Conservation (phyloP, 1,140 invertebrate species). For the Drosophila nasuta region DNA sequence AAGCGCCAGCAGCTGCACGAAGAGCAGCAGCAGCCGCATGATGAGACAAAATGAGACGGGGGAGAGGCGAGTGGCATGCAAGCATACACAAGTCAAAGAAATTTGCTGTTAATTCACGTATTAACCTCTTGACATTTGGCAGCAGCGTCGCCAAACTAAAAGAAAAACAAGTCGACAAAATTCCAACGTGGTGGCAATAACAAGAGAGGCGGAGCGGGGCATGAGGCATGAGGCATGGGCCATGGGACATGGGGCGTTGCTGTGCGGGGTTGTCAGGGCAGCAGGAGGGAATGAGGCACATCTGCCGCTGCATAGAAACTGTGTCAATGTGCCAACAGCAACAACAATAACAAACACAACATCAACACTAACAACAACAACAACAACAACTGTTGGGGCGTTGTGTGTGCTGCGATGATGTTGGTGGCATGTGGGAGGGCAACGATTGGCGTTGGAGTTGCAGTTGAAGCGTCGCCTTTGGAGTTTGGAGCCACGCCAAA, state of each 20-base stretch:
- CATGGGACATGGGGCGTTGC: not conserved
- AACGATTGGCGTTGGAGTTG: slow-evolving; percentile 28
- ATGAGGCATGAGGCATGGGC: too few species aligned
- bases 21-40: slow-evolving; percentile 42
- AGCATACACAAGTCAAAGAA: slow-evolving; percentile 81
- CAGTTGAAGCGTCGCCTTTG: slow-evolving; percentile 56
- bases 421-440: slow-evolving; percentile 77
- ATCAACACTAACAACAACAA: slow-evolving; percentile 18
- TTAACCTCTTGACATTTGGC: slow-evolving; percentile 84
- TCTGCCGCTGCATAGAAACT: slow-evolving; percentile 74
- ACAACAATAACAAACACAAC: slow-evolving; percentile 1
- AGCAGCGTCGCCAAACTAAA: slow-evolving; percentile 69
- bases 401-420: slow-evolving; percentile 50
- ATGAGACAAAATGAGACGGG: not conserved
- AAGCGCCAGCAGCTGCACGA: slow-evolving; percentile 76
- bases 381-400: slow-evolving; percentile 59
- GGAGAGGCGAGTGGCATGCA: slow-evolving; percentile 35
- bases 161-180: slow-evolving; percentile 77
- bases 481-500: slow-evolving; percentile 69
- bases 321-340: slow-evolving; percentile 73
- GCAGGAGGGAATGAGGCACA: slow-evolving; percentile 56
- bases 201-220: not conserved
- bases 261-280: not conserved
- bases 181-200: slow-evolving; percentile 60
- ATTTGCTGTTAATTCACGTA: slow-evolving; percentile 84